Evolutionary conservation across 2,888 invertebrate genomes (phyloP), one percentile per base, ranked within the genome.

Genomic region (Erpobdella octoculata): DNA sequence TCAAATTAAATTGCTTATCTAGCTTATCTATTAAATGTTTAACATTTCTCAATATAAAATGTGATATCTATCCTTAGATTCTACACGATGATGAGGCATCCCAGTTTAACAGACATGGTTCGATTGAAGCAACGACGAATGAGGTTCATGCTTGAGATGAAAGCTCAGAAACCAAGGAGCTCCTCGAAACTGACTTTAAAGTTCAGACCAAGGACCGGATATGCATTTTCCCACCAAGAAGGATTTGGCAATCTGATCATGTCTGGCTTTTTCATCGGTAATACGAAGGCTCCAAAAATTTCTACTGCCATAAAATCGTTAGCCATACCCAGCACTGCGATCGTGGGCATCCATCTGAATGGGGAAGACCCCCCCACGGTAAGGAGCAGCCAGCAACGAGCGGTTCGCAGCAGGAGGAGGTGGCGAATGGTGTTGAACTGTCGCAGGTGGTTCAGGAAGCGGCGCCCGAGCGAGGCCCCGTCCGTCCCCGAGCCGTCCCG

Each of bases 181-280:
- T 31, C 25, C 18, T 9, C 6, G 38, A 67, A 46, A 46, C 12
- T n/a, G 9, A 31, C 12, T 3, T 15, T 41, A 5, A 36, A 36
- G 31, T 21, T 53, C 31, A 53, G 35, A 12, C 53, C 48, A 21
- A 15, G 69, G 21, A 69, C 21, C 58, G 96, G 97, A 72, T 94
- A 98, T 85, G 97, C 97, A 12, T 98, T 98, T 86, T 93, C 97
- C 72, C 97, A 98, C 85, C 93, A 78, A 81, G 92, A 93, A 86
- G 95, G 95, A 78, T 96, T 95, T 84, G 95, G 95, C 65, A 88
- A 93, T 28, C 90, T 98, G 78, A 98, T 98, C 82, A 97, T 95
- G 15, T 93, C 93, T 66, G 96, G 95, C 1, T 12, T 58, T 36
- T 69, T 58, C 58, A 31, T 69, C 33, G 31, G n/a, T 18, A 28